Conservation (phyloP, 2,888 invertebrate species). For the Lithophane leautieri region DNA sequence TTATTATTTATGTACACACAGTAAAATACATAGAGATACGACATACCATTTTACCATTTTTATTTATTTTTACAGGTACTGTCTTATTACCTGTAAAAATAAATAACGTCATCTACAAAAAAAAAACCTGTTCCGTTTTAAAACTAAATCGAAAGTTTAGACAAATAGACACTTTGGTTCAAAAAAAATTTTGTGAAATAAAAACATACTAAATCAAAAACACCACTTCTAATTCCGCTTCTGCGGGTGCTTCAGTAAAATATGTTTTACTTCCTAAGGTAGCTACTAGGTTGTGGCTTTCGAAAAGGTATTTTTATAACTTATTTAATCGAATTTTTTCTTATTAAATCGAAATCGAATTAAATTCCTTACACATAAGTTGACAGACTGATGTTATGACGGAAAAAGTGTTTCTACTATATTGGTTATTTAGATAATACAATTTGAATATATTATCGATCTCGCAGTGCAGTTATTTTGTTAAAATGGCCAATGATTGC, state of each 20-base stretch:
- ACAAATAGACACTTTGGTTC: too few relatives aligned
- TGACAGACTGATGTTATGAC: neutral
- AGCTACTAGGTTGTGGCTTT: too few relatives aligned
- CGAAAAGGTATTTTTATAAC: neutral
- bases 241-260: too few relatives aligned
- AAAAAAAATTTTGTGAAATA: neutral
- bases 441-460: neutral
- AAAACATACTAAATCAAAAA: neutral
- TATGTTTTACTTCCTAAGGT: too few relatives aligned
- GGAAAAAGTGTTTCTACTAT: neutral
- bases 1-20: too few relatives aligned
- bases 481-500: neutral
- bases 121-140: neutral
- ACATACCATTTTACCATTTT: neutral
- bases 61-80: neutral
- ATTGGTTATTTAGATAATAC: neutral
- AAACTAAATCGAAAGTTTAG: neutral
- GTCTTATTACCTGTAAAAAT: too few relatives aligned
- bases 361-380: too few relatives aligned
- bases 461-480: neutral
- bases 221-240: neutral
- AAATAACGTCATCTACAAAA: too few relatives aligned
- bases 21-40: too few relatives aligned
- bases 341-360: neutral
- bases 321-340: too few relatives aligned